phyloP scores from a whole-genome alignment of 2,113 vertebrate species.

The Caloenas nicobarica region DNA sequence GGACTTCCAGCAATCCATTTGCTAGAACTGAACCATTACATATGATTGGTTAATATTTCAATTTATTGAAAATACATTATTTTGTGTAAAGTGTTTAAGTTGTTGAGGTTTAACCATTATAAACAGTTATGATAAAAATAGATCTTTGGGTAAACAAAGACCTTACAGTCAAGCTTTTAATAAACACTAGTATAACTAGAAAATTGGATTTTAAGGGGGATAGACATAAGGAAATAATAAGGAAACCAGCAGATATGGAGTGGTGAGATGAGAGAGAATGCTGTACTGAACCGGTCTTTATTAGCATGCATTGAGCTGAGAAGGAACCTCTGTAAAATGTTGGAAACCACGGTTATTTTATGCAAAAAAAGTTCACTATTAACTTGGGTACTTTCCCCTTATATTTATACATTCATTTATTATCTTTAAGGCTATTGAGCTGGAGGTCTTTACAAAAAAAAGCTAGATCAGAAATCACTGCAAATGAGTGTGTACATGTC shows the following conservation, averaged over 20 bases:
- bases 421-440: conserved; percentile 20
- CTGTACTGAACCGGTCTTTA: background rate
- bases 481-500: background rate
- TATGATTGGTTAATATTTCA: conserved; percentile 92
- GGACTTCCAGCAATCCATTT: conserved; percentile 78
- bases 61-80: conserved; percentile 89
- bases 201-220: conserved; percentile 69
- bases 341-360: background rate
- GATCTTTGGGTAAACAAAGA: conserved; percentile 71
- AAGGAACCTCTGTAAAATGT: background rate
- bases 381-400: background rate
- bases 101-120: conserved; percentile 76
- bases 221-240: background rate
- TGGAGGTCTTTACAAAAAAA: background rate
- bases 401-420: conserved; percentile 28
- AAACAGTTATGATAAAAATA: conserved; percentile 82
- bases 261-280: background rate
- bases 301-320: background rate
- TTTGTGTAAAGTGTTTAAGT: conserved; percentile 79
- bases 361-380: background rate
- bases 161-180: conserved; percentile 73
- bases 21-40: conserved; percentile 86
- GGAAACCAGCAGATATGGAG: background rate
- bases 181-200: conserved; percentile 66
- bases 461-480: background rate